Percentiles rank a stretch among this genome's conserved stretches.
These are phyloP conservation scores for Ormyrus thymus DNA, from an alignment of 2,888 invertebrate species.

Conservation along the genomic window DNA sequence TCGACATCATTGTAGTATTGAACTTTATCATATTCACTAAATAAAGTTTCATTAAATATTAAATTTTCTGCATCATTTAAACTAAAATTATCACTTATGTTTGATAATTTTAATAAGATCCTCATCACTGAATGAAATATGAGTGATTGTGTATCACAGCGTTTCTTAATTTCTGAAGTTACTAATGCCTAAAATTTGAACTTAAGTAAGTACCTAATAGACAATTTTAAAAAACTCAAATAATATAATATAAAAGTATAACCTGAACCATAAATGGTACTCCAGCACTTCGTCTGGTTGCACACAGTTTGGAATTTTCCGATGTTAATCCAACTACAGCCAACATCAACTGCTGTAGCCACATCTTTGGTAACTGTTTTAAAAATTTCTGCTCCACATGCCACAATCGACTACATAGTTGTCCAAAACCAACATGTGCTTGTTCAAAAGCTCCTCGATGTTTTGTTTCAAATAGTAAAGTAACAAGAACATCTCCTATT, in stretches of 20 bases:
- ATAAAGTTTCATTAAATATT: slow-evolving; percentile 62
- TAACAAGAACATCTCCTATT: slow-evolving; percentile 83
- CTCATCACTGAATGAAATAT: slow-evolving; percentile 68
- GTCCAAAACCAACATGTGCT: slow-evolving; percentile 91
- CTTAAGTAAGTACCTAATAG: not conserved
- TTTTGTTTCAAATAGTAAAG: slow-evolving; percentile 84
- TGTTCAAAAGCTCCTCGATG: slow-evolving; percentile 99
- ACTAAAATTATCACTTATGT: slow-evolving; percentile 60
- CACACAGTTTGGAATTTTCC: slow-evolving; percentile 79
- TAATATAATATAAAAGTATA: slow-evolving; percentile 38
- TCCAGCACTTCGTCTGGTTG: slow-evolving; percentile 94
- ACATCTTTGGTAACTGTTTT: slow-evolving; percentile 79
- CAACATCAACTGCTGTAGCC: slow-evolving; percentile 80
- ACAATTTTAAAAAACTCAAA: not conserved
- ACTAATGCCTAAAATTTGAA: slow-evolving; percentile 81
- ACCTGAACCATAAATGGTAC: slow-evolving; percentile 94
- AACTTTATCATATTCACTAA: slow-evolving; percentile 14
- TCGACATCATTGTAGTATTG: slow-evolving; percentile 48
- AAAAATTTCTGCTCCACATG: slow-evolving; percentile 71
- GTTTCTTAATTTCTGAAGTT: slow-evolving; percentile 83
- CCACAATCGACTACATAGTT: slow-evolving; percentile 84
- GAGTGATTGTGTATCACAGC: slow-evolving; percentile 75
- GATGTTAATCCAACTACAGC: slow-evolving; percentile 76
- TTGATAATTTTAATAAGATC: slow-evolving; percentile 66
- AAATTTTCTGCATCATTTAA: slow-evolving; percentile 59